phyloP scores from a whole-genome alignment of 2,888 invertebrate species.

The Caenorhabditis wallacei region DNA sequence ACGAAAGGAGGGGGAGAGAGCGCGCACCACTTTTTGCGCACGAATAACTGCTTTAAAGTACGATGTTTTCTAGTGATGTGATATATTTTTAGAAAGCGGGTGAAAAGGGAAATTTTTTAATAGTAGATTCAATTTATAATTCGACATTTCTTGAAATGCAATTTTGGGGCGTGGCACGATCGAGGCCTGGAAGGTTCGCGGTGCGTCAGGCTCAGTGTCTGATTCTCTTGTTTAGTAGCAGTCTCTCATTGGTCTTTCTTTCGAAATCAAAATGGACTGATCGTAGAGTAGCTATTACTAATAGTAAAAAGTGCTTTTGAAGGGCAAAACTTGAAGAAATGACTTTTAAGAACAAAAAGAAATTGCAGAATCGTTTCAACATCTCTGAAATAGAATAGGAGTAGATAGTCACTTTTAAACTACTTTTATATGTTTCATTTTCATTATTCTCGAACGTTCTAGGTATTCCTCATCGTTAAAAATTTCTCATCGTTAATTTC shows the following conservation, averaged over 20 bases:
- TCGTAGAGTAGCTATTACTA: neutral
- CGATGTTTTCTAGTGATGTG: neutral
- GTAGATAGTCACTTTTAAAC: neutral
- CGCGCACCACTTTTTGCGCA: conserved; percentile 59
- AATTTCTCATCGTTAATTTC: conserved; percentile 12
- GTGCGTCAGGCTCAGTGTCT: conserved; percentile 35
- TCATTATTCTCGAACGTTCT: conserved; percentile 21
- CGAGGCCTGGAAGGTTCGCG: conserved; percentile 49
- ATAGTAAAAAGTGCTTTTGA: neutral
- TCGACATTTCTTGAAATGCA: neutral
- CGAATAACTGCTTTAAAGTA: neutral
- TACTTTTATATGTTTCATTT: neutral
- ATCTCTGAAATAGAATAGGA: neutral
- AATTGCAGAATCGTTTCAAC: neutral
- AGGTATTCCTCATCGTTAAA: neutral
- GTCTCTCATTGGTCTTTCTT: conserved; percentile 12
- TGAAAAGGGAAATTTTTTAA: neutral
- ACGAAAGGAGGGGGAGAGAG: conserved; percentile 57
- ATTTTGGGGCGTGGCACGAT: conserved; percentile 45
- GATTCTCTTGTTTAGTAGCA: conserved; percentile 10
- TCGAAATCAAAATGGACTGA: conserved; percentile 27
- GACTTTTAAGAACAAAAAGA: neutral
- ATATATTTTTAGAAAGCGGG: neutral
- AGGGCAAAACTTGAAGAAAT: neutral
- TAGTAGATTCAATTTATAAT: neutral